Conservation (phyloP, 1,140 invertebrate species). For the Periplaneta americana region DNA sequence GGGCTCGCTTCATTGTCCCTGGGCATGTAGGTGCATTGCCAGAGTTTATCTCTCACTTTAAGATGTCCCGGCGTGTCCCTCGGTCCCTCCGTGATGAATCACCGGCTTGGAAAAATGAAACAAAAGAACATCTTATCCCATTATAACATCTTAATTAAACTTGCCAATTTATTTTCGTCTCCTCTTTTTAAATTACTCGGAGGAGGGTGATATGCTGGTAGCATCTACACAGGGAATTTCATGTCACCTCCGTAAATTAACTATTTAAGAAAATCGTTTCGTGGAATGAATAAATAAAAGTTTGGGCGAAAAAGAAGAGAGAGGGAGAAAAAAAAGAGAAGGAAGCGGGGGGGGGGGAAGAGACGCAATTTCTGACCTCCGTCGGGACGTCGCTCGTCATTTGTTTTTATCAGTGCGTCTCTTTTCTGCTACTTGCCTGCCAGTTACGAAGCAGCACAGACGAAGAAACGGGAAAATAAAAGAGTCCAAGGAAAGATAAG, state of each 20-base stretch:
- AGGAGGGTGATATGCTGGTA: not conserved
- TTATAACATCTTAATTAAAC: conserved; percentile 20
- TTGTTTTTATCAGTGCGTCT: conserved; percentile 11
- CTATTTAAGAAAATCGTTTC: conserved; percentile 10
- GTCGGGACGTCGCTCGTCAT: conserved; percentile 5
- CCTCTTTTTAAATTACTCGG: conserved; percentile 2
- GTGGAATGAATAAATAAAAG: conserved; percentile 9
- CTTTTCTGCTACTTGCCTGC: not conserved
- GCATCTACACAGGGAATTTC: not conserved
- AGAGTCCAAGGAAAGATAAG: not conserved
- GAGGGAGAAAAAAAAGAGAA: not conserved
- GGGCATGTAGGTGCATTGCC: not conserved
- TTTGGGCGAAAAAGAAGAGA: not conserved
- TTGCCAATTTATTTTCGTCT: conserved; percentile 18
- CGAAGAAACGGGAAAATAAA: not conserved
- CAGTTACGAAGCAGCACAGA: not conserved
- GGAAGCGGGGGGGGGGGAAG: not conserved
- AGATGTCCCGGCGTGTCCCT: not conserved
- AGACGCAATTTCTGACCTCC: conserved; percentile 8
- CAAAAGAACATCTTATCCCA: conserved; percentile 17
- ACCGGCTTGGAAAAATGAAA: conserved; percentile 14
- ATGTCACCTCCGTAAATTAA: not conserved
- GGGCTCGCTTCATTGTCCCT: not conserved
- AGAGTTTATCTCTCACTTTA: not conserved
- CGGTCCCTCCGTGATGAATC: conserved; percentile 8